phyloP scores from a whole-genome alignment of 2,797 vertebrate genomes.

The Gymnoscopelus microlampas region DNA sequence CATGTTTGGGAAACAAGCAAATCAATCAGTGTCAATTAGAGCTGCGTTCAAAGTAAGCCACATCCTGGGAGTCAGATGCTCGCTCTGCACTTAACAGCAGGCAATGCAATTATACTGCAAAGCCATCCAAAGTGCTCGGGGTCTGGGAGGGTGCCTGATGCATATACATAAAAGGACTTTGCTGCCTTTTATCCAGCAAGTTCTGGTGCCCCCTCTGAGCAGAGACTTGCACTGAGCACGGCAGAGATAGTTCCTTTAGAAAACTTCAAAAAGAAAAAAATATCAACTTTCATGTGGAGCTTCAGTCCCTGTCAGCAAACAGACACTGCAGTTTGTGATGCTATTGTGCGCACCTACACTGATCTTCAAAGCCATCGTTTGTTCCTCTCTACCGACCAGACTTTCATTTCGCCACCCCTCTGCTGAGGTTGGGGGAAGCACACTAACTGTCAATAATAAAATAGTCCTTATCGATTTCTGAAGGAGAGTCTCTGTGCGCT shows the following conservation, averaged over 20 bases:
- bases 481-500: constrained; percentile 29
- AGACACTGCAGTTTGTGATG: constrained; percentile 46
- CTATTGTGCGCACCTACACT: constrained; percentile 55
- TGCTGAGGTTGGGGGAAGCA: constrained; percentile 24
- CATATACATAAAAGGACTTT: constrained; percentile 61
- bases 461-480: constrained; percentile 53
- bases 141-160: constrained; percentile 59
- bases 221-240: constrained; percentile 48
- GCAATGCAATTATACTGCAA: constrained; percentile 74
- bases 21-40: constrained; percentile 87
- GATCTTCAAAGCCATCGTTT: constrained; percentile 62
- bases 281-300: constrained; percentile 60
- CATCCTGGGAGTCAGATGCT: constrained; percentile 76
- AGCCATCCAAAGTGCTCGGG: constrained; percentile 62
- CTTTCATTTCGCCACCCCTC: constrained; percentile 37
- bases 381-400: constrained; percentile 35
- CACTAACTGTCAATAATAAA: constrained; percentile 31
- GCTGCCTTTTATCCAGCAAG: constrained; percentile 67
- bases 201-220: constrained; percentile 61
- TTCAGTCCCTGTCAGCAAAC: constrained; percentile 45
- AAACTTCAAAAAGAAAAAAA: too few relatives aligned
- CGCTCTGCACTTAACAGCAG: constrained; percentile 76
- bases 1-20: constrained; percentile 72
- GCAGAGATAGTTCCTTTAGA: constrained; percentile 29
- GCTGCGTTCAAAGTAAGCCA: constrained; percentile 74